These are phyloP conservation scores for Yponomeuta evonymella DNA, from an alignment of 2,888 invertebrate species.

Conservation along the genomic window DNA sequence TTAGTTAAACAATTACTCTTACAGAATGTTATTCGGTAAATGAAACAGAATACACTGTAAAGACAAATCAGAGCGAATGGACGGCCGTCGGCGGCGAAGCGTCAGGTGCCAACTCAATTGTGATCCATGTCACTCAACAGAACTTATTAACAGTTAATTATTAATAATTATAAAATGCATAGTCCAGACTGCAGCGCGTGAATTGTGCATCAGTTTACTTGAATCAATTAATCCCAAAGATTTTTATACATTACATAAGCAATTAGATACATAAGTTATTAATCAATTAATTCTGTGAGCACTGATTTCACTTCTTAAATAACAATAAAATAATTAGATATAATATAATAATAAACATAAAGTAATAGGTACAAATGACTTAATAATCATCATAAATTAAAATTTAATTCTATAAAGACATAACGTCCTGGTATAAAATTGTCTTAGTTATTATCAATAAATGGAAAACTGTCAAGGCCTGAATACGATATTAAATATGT, in stretches of 20 bases:
- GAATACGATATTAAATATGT: slow-evolving; percentile 25
- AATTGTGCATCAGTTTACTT: slow-evolving; percentile 47
- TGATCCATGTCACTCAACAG: neutral
- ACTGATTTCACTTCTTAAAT: slow-evolving; percentile 13
- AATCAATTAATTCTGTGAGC: slow-evolving; percentile 13
- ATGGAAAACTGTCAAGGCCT: slow-evolving; percentile 36
- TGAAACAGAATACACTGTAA: neutral
- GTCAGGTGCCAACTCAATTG: neutral
- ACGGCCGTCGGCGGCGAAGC: neutral
- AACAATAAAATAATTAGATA: slow-evolving; percentile 8
- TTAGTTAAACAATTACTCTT: neutral
- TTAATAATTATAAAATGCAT: slow-evolving; percentile 34
- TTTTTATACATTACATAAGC: slow-evolving; percentile 29
- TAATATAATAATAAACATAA: slow-evolving; percentile 26
- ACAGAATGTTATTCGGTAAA: neutral
- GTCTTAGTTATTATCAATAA: slow-evolving; percentile 35
- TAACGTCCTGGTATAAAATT: slow-evolving; percentile 42
- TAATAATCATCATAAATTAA: slow-evolving; percentile 22
- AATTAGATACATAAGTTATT: slow-evolving; percentile 21
- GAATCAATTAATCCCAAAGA: slow-evolving; percentile 22
- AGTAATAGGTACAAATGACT: slow-evolving; percentile 33
- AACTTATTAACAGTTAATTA: slow-evolving; percentile 23
- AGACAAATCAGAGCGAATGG: neutral
- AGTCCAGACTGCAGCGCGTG: slow-evolving; percentile 40
- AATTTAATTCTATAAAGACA: slow-evolving; percentile 38